These are phyloP conservation scores for Eciton burchellii DNA, from an alignment of 1,140 invertebrate species.

Conservation along the genomic window DNA sequence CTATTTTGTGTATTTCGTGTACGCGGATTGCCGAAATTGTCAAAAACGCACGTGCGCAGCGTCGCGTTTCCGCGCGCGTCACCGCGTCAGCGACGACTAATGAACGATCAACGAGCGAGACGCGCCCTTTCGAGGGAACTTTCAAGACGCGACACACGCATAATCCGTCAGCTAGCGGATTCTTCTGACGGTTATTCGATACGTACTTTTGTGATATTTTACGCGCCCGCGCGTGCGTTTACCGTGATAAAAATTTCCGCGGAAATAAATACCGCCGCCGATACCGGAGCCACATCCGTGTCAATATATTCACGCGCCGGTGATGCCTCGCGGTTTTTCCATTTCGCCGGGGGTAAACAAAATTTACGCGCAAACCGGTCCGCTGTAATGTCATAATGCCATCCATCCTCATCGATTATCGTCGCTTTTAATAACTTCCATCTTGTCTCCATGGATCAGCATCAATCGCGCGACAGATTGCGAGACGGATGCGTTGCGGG, in stretches of 20 bases:
- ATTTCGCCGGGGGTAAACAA: constrained; percentile 68
- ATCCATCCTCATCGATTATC: constrained; percentile 75
- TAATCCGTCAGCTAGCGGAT: constrained; percentile 32
- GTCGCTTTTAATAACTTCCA: constrained; percentile 69
- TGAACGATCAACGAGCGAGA: constrained; percentile 12
- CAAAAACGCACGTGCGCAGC: no score
- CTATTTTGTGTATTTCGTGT: no score
- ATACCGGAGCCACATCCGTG: constrained; percentile 24
- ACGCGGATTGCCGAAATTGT: not conserved
- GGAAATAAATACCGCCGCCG: constrained; percentile 51
- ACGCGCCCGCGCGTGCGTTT: not conserved
- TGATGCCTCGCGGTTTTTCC: constrained; percentile 64
- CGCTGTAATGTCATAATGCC: constrained; percentile 66
- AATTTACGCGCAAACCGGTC: constrained; percentile 70
- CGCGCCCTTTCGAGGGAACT: not conserved
- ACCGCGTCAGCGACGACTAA: constrained; percentile 3
- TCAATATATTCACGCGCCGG: constrained; percentile 35
- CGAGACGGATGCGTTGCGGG: constrained; percentile 55
- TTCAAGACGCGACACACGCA: constrained; percentile 38
- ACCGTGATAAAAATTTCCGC: constrained; percentile 54
- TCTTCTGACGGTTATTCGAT: constrained; percentile 44
- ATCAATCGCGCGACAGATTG: constrained; percentile 52
- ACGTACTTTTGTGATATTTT: no score
- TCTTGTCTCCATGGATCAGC: constrained; percentile 65
- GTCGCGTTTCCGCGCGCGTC: no score